Percentiles rank a stretch among this genome's conserved stretches.
phyloP scores from a whole-genome alignment of 2,888 invertebrate genomes.

The Teleiodes luculella region DNA sequence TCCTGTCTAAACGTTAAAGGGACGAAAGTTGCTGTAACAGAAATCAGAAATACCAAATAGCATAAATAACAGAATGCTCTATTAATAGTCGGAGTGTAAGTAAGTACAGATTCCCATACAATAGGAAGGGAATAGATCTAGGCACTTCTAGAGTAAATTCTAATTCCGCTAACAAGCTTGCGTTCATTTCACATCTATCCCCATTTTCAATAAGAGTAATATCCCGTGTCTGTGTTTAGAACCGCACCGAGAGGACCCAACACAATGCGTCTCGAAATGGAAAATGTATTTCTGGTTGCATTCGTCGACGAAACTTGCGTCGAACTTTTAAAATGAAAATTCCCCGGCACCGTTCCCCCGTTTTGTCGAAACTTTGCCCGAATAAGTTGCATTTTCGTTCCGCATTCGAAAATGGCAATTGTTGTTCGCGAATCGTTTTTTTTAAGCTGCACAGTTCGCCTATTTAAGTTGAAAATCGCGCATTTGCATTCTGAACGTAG shows the following conservation, averaged over 20 bases:
- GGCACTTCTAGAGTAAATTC: no score
- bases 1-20: no score
- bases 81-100: no score
- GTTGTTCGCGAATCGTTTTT: constrained; percentile 1
- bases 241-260: constrained; percentile 22
- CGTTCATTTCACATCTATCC: neutral
- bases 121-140: no score
- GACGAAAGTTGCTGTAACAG: no score
- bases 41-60: no score
- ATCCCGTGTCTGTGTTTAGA: constrained; percentile 4
- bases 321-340: constrained; percentile 12
- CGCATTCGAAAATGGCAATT: constrained; percentile 1
- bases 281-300: constrained; percentile 30
- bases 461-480: constrained; percentile 2
- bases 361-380: constrained; percentile 10
- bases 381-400: constrained; percentile 10
- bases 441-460: constrained; percentile 3
- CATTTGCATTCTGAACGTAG: neutral
- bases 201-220: constrained; percentile 1
- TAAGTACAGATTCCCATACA: no score
- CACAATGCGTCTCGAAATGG: constrained; percentile 27
- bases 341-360: constrained; percentile 10
- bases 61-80: no score
- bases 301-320: neutral
- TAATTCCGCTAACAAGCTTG: no score